These are phyloP conservation scores for Leucophenga varia DNA, from an alignment of 1,140 invertebrate species.

Conservation along the genomic window DNA sequence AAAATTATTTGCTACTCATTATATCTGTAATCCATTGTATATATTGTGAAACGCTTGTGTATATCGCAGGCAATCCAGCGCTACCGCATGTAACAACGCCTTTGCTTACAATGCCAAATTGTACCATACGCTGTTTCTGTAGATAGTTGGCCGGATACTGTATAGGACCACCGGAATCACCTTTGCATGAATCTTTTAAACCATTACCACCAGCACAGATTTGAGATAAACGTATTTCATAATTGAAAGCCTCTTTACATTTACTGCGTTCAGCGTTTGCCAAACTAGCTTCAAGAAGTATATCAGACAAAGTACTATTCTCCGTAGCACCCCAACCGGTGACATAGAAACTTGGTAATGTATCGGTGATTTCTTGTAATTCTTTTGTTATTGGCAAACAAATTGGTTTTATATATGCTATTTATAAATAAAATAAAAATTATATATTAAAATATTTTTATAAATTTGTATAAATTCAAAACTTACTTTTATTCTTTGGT, in stretches of 20 bases:
- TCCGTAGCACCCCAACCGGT: constrained; percentile 71
- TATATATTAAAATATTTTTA: no score
- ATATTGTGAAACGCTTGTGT: constrained; percentile 53
- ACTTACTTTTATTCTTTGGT: no score
- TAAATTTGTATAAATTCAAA: no score
- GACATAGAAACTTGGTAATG: constrained; percentile 56
- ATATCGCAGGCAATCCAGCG: constrained; percentile 53
- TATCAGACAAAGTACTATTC: constrained; percentile 36
- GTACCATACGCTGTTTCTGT: constrained; percentile 33
- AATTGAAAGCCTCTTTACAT: constrained; percentile 24
- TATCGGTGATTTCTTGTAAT: constrained; percentile 48
- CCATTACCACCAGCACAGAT: constrained; percentile 42
- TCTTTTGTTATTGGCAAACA: constrained; percentile 65
- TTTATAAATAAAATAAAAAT: no score
- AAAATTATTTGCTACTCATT: no score
- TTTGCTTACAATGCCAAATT: constrained; percentile 60
- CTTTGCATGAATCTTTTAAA: constrained; percentile 62
- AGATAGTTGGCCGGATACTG: constrained; percentile 28
- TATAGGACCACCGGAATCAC: constrained; percentile 59
- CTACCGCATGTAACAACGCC: constrained; percentile 57
- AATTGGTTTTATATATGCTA: constrained; percentile 68
- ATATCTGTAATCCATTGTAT: constrained; percentile 57
- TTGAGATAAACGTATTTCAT: constrained; percentile 23
- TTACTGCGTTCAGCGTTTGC: constrained; percentile 18
- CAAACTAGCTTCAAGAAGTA: constrained; percentile 35